Evolutionary conservation across 2,888 invertebrate species (phyloP).

Genomic region (Sesia apiformis): DNA sequence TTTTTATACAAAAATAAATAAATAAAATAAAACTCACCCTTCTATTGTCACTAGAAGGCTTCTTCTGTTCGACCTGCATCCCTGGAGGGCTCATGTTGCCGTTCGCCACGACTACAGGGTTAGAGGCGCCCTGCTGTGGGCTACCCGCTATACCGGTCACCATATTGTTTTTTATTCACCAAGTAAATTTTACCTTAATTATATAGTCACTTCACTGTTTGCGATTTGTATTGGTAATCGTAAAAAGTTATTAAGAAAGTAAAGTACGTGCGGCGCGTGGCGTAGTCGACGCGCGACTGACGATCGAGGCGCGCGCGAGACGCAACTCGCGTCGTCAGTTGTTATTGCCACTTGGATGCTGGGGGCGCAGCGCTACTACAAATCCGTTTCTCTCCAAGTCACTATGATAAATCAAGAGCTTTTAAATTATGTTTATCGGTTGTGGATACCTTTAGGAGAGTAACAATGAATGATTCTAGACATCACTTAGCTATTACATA

Average conservation of each 20-base stretch:
- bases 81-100: constrained; percentile 38
- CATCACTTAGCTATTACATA: too few species aligned
- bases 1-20: not conserved
- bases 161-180: constrained; percentile 34
- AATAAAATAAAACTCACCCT: constrained; percentile 37
- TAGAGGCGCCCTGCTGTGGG: constrained; percentile 39
- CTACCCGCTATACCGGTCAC: constrained; percentile 56
- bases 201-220: constrained; percentile 10
- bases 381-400: not conserved
- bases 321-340: not conserved
- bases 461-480: too few species aligned
- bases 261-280: constrained; percentile 25
- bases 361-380: not conserved
- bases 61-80: constrained; percentile 39
- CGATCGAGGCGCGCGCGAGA: constrained; percentile 13
- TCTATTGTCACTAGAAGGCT: constrained; percentile 50
- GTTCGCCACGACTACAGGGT: constrained; percentile 19
- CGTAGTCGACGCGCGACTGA: constrained; percentile 58
- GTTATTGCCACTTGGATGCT: not conserved
- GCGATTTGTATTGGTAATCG: constrained; percentile 2
- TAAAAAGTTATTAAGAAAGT: not conserved
- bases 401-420: not conserved
- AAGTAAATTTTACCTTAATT: constrained; percentile 8
- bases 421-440: not conserved
- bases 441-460: too few species aligned